Evolutionary conservation across 2,888 invertebrate genomes (phyloP).

Genomic region (Auanema sp.): DNA sequence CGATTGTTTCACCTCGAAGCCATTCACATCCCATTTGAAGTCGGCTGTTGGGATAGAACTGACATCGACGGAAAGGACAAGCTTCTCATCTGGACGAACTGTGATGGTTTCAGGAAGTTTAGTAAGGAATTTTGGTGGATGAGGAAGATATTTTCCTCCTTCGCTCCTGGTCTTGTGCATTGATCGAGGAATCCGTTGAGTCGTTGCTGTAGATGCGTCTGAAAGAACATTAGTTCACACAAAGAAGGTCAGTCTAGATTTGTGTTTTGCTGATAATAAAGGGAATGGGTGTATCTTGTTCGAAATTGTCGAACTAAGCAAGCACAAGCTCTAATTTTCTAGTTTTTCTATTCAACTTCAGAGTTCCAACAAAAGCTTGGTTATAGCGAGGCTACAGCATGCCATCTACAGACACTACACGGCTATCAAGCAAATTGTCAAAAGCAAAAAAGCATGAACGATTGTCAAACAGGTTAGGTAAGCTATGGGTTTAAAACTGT

Average conservation of each 20-base stretch:
- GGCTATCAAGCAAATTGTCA: no score
- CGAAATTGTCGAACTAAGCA: no score
- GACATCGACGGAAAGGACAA: slow-evolving; percentile 56
- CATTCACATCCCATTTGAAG: slow-evolving; percentile 67
- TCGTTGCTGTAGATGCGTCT: background rate
- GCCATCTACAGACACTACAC: no score
- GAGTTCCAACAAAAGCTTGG: no score
- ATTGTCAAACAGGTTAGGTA: no score
- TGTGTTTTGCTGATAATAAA: no score
- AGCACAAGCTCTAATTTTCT: no score
- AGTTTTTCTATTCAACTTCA: no score
- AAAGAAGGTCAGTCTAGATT: background rate
- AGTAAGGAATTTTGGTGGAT: slow-evolving; percentile 51
- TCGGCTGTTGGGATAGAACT: slow-evolving; percentile 58
- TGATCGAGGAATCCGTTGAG: slow-evolving; percentile 6
- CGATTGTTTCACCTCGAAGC: slow-evolving; percentile 63
- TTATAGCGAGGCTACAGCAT: no score
- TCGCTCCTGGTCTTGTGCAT: slow-evolving; percentile 22
- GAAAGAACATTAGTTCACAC: slow-evolving; percentile 4
- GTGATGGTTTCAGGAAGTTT: slow-evolving; percentile 41
- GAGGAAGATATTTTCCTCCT: slow-evolving; percentile 44
- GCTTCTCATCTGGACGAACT: slow-evolving; percentile 42
- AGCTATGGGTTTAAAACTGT: no score
- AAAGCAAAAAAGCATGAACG: no score
- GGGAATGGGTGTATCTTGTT: no score